Evolutionary conservation across 2,797 vertebrate genomes (phyloP).

Genomic region (Dipus sagitta): DNA sequence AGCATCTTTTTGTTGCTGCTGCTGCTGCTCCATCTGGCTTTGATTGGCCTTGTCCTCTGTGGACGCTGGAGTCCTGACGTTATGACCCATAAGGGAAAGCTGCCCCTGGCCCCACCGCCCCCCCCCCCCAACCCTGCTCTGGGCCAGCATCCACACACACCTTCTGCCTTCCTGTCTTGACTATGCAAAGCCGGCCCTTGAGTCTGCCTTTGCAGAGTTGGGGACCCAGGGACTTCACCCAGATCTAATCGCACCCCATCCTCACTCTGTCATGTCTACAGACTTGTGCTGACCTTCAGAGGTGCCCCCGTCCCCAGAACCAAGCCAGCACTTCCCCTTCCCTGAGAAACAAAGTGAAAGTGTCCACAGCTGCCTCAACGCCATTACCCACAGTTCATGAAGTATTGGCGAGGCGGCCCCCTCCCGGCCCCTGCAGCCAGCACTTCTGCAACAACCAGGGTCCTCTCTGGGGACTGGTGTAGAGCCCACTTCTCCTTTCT

Average conservation of each 20-base stretch:
- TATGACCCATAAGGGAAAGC: slow-evolving; percentile 67
- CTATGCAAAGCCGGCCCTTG: neutral
- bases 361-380: too few species aligned
- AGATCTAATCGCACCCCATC: neutral
- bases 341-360: neutral
- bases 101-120: neutral
- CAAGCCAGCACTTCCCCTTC: rapidly evolving
- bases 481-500: rapidly evolving
- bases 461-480: neutral
- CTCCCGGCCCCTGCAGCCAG: too few species aligned
- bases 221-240: neutral
- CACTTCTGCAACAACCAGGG: neutral
- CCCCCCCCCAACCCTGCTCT: neutral
- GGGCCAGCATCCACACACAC: neutral
- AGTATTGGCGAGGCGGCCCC: rapidly evolving
- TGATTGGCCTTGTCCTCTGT: slow-evolving; percentile 84
- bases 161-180: too few species aligned
- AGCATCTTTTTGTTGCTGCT: slow-evolving; percentile 57
- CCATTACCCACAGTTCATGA: neutral
- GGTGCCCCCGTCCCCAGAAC: neutral
- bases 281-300: too few species aligned
- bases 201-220: neutral
- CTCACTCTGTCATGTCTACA: neutral
- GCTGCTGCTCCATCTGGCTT: slow-evolving; percentile 88
- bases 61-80: slow-evolving; percentile 79